These are phyloP conservation scores for Pseudocheirus occidentalis DNA, from an alignment of 2,797 vertebrate species.

Conservation along the genomic window DNA sequence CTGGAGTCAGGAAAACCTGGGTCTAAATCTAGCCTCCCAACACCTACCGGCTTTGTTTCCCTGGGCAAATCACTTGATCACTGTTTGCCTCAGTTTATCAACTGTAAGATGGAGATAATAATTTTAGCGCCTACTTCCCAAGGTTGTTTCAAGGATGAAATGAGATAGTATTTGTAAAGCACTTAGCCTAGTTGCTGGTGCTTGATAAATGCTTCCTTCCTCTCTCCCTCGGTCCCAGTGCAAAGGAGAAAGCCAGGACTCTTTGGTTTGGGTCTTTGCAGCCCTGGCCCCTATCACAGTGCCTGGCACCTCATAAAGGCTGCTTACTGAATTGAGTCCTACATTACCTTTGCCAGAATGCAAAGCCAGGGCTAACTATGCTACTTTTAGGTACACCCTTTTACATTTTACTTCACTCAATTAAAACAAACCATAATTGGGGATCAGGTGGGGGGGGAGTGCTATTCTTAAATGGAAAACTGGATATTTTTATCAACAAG, in stretches of 20 bases:
- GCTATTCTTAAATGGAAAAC: not conserved
- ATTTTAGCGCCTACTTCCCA: not conserved
- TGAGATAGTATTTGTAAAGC: not conserved
- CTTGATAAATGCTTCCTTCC: not conserved
- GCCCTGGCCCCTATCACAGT: not conserved
- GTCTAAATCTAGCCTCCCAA: not conserved
- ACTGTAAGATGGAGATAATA: not conserved
- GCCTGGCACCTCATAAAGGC: not conserved
- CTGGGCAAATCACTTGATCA: not conserved
- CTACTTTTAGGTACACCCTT: not conserved
- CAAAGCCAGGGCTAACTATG: not conserved
- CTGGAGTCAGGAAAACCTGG: too few species aligned
- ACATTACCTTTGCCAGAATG: not conserved
- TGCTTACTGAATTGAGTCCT: not conserved
- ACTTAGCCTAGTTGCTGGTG: not conserved
- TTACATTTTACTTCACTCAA: not conserved
- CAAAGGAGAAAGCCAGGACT: not conserved
- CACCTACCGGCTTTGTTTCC: not conserved
- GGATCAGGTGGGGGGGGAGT: too few species aligned
- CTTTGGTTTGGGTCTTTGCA: not conserved
- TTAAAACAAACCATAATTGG: not conserved
- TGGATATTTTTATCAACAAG: not conserved
- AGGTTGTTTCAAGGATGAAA: not conserved
- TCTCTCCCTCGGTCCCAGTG: not conserved
- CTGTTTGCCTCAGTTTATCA: not conserved